Base-by-base conservation (phyloP, 2,797 vertebrate genomes). In the Enteromius fasciolatus region DNA sequence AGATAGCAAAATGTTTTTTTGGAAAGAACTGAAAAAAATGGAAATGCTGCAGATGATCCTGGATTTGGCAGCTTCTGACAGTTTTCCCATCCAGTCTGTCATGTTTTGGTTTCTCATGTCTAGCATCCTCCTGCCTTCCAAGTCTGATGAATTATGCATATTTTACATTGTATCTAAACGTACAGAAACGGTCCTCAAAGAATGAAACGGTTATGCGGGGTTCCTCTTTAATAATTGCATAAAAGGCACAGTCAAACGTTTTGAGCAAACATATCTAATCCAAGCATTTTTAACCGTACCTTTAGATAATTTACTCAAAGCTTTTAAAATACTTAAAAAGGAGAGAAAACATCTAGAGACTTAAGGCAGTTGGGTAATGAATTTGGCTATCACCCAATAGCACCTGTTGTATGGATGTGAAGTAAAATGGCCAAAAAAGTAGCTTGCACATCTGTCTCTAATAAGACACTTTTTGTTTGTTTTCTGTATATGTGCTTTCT, bases 401-500 rank as follows among this genome's bases (percentile, higher is more conserved):
- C 79, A 73, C 28, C 54, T 73, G 28, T 39, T 59, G 39, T 63
- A 20, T 44, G 23, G 12, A 33, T 80, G 18, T 73, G 54, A 73
- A 63, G 15, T 46, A 1, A 44, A 80, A 80, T 0, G 18, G 8
- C 7, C 44, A 46, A 73, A 48, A 50, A 39, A 15, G n/a, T 18
- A 44, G 11, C 20, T 80, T 57, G 12, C 39, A 46, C 18, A 61
- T 72, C 39, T 48, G 18, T 70, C 52, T 46, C 44, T 7, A 80
- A 80, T 57, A 54, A 52, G 81, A 54, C 80, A 33, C 23, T 15
- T 57, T 72, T 72, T 73, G 1, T 73, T 52, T 52, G 46, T 33
- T 18, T 57, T n/a, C 25, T 33, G 2, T 36, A 2, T 33, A 50
- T 63, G 54, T 14, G 52, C 36, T 67, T 59, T 3, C 86, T 97